Conservation (phyloP, 2,113 vertebrate genomes). For the Vidua macroura region DNA sequence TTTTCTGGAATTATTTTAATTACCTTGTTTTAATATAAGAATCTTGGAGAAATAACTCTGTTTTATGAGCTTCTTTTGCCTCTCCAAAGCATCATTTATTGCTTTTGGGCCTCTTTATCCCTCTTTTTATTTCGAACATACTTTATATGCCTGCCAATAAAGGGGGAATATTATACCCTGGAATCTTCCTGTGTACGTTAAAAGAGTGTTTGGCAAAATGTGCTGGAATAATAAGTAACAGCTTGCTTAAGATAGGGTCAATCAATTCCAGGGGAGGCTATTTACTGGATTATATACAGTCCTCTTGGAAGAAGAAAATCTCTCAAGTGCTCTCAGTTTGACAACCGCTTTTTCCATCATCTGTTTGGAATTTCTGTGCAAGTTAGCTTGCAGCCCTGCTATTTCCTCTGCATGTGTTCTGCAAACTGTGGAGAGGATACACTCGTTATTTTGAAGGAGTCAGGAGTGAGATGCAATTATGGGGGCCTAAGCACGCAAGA, state of each 20-base stretch:
- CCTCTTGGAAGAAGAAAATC: constrained; percentile 58
- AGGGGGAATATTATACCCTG: constrained; percentile 40
- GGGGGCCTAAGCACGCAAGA: constrained; percentile 71
- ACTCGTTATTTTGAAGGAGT: constrained; percentile 77
- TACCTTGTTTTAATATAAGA: constrained; percentile 5
- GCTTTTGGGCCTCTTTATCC: constrained; percentile 1
- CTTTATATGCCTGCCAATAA: constrained; percentile 60
- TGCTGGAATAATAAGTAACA: constrained; percentile 51
- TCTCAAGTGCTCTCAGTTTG: constrained; percentile 67
- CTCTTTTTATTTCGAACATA: neutral
- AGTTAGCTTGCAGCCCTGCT: constrained; percentile 74
- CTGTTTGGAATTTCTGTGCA: constrained; percentile 82
- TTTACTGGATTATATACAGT: constrained; percentile 57
- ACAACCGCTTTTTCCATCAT: constrained; percentile 76
- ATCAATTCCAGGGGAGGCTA: constrained; percentile 43
- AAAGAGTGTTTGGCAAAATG: constrained; percentile 48
- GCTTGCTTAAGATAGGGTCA: constrained; percentile 45
- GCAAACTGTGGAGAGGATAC: constrained; percentile 66
- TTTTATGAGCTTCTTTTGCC: neutral
- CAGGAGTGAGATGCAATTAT: constrained; percentile 82
- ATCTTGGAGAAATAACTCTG: constrained; percentile 9
- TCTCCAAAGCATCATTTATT: constrained; percentile 23
- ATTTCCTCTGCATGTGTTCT: constrained; percentile 82
- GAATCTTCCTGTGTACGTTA: constrained; percentile 8
- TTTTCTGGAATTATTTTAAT: constrained; percentile 40